Conservation (phyloP, 2,113 vertebrate genomes). For the Sinocyclocheilus maitianheensis region DNA sequence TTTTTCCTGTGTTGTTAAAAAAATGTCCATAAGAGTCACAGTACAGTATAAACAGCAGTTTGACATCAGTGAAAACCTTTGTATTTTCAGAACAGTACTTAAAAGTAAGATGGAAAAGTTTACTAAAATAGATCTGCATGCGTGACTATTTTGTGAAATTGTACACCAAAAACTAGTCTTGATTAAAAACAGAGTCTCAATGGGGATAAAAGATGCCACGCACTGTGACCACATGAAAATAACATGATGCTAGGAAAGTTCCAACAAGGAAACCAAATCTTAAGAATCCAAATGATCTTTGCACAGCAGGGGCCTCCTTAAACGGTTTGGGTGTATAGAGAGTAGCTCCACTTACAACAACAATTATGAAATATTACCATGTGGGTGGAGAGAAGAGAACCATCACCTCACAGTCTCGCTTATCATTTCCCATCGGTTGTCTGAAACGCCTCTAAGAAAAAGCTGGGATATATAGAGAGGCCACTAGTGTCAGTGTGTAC, state of each 20-base stretch:
- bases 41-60: slow-evolving; percentile 1
- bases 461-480: slow-evolving; percentile 28
- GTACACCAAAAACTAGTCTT: background rate
- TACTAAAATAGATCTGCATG: background rate
- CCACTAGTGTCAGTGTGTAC: slow-evolving; percentile 7
- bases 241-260: slow-evolving; percentile 53
- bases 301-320: slow-evolving; percentile 42
- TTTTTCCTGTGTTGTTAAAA: background rate
- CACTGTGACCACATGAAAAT: slow-evolving; percentile 29
- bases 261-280: slow-evolving; percentile 49
- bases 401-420: slow-evolving; percentile 31
- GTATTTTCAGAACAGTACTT: slow-evolving; percentile 13
- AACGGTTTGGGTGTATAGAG: slow-evolving; percentile 32
- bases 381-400: slow-evolving; percentile 38
- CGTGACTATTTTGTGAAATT: background rate
- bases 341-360: slow-evolving; percentile 45
- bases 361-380: slow-evolving; percentile 50
- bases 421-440: slow-evolving; percentile 30
- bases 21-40: background rate
- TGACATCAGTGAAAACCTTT: background rate
- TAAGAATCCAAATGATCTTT: slow-evolving; percentile 55
- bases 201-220: slow-evolving; percentile 24
- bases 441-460: slow-evolving; percentile 29
- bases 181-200: slow-evolving; percentile 20
- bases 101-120: background rate